phyloP scores from a whole-genome alignment of 2,113 vertebrate species.

The Nannobrachium achirus region DNA sequence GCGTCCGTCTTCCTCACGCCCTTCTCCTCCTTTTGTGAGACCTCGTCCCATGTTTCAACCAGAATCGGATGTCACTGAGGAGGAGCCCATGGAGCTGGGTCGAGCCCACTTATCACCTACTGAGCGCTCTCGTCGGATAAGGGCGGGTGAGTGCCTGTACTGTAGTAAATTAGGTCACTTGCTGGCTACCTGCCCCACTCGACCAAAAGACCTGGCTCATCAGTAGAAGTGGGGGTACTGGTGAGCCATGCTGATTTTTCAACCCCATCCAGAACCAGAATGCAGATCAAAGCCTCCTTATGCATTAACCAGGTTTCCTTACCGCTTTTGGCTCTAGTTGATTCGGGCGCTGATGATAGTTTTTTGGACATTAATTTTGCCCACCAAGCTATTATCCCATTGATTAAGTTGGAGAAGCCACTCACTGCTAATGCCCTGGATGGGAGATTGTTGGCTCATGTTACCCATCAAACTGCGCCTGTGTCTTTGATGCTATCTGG shows the following conservation, averaged over 20 bases:
- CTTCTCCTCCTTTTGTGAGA: no score
- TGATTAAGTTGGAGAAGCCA: background rate
- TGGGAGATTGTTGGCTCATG: no score
- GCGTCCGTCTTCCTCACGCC: no score
- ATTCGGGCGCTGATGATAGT: background rate
- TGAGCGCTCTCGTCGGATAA: background rate
- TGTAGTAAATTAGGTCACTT: background rate
- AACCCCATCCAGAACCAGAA: background rate
- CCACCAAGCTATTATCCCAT: background rate
- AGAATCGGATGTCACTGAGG: no score
- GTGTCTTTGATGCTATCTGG: no score
- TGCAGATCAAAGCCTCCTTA: background rate
- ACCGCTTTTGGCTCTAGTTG: background rate
- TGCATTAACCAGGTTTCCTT: background rate
- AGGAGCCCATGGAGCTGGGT: slow-evolving; percentile 11
- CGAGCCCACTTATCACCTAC: background rate
- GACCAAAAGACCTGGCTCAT: no score
- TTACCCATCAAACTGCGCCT: no score
- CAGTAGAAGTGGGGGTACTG: no score
- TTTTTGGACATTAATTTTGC: background rate
- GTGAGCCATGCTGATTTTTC: no score
- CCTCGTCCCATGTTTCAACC: no score
- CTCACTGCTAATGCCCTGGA: background rate
- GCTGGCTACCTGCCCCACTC: background rate
- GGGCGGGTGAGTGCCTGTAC: background rate